These are phyloP conservation scores for Columba guinea DNA, from an alignment of 2,797 vertebrate species.

Conservation along the genomic window DNA sequence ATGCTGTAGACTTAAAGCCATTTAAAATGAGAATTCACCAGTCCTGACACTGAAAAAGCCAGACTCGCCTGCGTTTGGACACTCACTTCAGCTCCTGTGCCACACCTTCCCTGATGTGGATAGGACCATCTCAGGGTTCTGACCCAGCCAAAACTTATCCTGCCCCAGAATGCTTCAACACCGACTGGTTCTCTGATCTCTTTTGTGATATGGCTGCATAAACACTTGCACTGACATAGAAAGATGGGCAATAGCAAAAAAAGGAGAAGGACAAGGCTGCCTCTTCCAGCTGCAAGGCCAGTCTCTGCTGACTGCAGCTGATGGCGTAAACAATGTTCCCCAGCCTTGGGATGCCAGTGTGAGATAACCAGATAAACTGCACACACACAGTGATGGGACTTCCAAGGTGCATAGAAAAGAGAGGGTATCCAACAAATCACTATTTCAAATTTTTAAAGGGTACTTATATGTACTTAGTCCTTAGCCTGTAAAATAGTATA, in stretches of 20 bases:
- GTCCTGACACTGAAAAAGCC: background rate
- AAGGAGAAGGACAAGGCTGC: background rate
- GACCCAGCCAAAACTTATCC: background rate
- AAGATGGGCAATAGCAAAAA: background rate
- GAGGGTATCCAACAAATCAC: background rate
- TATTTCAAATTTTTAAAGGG: background rate
- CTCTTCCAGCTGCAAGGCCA: background rate
- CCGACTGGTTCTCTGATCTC: background rate
- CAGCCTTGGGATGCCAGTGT: background rate
- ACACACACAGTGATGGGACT: accelerated
- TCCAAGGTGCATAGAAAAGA: background rate
- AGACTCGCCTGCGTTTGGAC: background rate
- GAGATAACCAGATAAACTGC: background rate
- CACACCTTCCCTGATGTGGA: background rate
- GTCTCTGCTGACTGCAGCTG: background rate
- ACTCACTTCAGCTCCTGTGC: background rate
- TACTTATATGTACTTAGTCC: background rate
- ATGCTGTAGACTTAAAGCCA: background rate
- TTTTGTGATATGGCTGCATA: background rate
- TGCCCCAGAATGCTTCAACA: background rate
- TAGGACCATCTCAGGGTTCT: background rate
- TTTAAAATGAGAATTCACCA: background rate
- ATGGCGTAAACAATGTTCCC: background rate
- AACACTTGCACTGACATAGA: background rate
- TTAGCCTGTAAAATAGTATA: background rate